phyloP scores from a whole-genome alignment of 2,113 vertebrate species.

The Perognathus longimembris region DNA sequence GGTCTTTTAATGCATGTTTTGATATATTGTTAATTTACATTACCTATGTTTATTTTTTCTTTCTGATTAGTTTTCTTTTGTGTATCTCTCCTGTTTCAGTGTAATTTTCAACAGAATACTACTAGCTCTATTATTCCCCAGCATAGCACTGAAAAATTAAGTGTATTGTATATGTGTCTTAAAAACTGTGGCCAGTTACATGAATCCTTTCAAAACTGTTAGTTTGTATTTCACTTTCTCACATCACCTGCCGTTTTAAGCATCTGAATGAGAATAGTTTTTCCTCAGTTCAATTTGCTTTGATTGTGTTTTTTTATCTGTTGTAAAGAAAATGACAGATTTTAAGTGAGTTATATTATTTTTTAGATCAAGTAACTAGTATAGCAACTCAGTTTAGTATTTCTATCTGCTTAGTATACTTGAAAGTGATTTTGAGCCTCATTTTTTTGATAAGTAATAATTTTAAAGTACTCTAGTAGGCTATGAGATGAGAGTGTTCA shows the following conservation, averaged over 20 bases:
- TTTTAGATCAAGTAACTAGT: slow-evolving; percentile 1
- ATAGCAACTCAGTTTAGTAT: slow-evolving; percentile 24
- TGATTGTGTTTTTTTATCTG: not conserved
- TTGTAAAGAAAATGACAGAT: not conserved
- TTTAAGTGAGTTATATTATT: not conserved
- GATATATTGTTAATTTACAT: slow-evolving; percentile 11
- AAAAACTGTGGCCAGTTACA: not conserved
- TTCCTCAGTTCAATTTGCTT: not conserved
- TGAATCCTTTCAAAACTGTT: not conserved
- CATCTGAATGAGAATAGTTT: not conserved
- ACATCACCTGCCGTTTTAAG: not conserved
- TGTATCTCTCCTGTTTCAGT: not conserved
- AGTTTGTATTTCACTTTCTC: not conserved
- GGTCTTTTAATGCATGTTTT: not conserved
- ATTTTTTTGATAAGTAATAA: slow-evolving; percentile 52
- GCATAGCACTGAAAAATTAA: not conserved
- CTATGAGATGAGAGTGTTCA: not conserved
- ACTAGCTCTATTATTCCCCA: not conserved
- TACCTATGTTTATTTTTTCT: not conserved
- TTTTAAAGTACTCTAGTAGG: slow-evolving; percentile 9
- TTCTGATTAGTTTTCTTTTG: slow-evolving; percentile 41
- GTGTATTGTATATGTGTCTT: not conserved
- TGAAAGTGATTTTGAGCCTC: not conserved
- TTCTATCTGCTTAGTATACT: not conserved
- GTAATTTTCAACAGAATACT: not conserved